phyloP scores from a whole-genome alignment of 2,797 vertebrate species.

The Catamblyrhynchus diadema region DNA sequence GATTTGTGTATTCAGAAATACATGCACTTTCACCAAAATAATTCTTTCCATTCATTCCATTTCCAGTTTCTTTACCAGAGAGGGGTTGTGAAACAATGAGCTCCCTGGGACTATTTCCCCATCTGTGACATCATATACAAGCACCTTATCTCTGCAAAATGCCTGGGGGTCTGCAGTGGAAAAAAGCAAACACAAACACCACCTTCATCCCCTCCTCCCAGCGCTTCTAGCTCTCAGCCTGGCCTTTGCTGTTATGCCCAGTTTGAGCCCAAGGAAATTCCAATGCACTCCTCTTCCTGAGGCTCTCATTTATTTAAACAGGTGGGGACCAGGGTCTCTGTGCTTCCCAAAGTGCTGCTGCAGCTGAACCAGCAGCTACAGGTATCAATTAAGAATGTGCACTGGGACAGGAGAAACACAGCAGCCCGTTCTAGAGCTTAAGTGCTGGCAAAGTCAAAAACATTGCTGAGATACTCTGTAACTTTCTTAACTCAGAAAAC shows the following conservation, averaged over 20 bases:
- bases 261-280: slow-evolving; percentile 13
- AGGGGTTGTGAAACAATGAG: neutral
- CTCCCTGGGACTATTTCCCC: neutral
- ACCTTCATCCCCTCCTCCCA: neutral
- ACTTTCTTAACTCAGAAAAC: neutral
- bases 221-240: neutral
- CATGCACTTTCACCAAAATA: neutral
- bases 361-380: slow-evolving; percentile 16
- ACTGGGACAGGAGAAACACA: neutral
- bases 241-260: neutral
- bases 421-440: neutral
- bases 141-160: slow-evolving; percentile 7
- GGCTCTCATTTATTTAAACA: slow-evolving; percentile 41
- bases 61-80: neutral
- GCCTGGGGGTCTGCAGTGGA: neutral
- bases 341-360: neutral
- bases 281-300: slow-evolving; percentile 3
- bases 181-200: neutral
- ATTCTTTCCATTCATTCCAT: neutral
- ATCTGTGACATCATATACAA: neutral
- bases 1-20: neutral
- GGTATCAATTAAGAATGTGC: neutral
- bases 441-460: neutral
- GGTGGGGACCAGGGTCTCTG: neutral
- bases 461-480: neutral